These are phyloP conservation scores for Callithrix jacchus DNA, from an alignment of 2,113 vertebrate species.

Conservation along the genomic window DNA sequence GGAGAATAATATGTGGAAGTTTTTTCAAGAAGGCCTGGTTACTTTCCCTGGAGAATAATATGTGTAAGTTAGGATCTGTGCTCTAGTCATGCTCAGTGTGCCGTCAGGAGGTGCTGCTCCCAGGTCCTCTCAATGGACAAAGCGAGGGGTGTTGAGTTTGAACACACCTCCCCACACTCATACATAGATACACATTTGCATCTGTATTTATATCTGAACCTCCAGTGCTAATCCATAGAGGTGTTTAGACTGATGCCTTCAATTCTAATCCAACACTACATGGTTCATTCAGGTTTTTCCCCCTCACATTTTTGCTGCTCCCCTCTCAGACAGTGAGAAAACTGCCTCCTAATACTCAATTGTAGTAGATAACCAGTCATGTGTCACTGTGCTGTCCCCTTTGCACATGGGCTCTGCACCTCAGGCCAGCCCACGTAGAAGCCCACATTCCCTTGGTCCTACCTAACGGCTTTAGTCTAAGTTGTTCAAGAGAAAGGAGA, in stretches of 20 bases:
- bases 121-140: neutral
- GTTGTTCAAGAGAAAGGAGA: neutral
- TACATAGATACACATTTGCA: neutral
- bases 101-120: neutral
- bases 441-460: neutral
- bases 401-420: neutral
- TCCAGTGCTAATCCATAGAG: neutral
- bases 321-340: neutral
- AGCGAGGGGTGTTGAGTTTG: neutral
- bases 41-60: conserved; percentile 1
- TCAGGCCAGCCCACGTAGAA: neutral
- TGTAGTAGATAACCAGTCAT: neutral
- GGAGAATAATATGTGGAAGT: conserved; percentile 19
- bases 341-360: neutral
- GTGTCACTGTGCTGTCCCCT: fast-evolving
- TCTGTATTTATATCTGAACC: neutral
- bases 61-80: conserved; percentile 19
- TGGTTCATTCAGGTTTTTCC: neutral
- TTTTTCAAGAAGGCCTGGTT: neutral
- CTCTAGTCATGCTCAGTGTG: neutral
- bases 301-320: neutral
- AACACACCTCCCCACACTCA: neutral
- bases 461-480: neutral
- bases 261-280: neutral
- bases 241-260: neutral